Evolutionary conservation across 2,888 invertebrate genomes (phyloP).

Genomic region (Phyllotreta cruciferae): DNA sequence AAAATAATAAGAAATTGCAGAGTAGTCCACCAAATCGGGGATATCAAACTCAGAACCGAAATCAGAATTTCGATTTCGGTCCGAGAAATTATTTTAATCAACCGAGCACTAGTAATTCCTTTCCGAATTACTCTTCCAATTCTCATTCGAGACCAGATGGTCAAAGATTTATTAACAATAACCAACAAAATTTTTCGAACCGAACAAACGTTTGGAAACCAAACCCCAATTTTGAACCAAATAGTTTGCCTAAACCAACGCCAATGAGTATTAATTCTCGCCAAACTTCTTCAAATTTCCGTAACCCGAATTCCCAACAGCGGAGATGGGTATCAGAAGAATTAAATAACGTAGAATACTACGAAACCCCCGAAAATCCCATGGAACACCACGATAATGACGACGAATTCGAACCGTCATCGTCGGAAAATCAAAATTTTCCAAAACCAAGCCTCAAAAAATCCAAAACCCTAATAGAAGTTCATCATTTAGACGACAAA

Average conservation of each 20-base stretch:
- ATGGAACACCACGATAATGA: background rate
- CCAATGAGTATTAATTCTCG: background rate
- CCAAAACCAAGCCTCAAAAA: background rate
- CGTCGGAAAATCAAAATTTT: background rate
- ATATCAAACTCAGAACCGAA: background rate
- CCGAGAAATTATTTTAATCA: background rate
- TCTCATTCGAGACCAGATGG: background rate
- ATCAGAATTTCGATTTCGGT: no score
- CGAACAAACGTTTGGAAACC: conserved; percentile 5
- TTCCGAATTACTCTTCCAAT: background rate
- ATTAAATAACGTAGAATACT: background rate
- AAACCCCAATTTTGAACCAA: background rate
- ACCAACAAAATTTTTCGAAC: background rate
- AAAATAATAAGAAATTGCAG: no score
- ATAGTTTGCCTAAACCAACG: background rate
- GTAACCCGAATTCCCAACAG: background rate
- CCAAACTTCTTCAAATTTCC: background rate
- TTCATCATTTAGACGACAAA: background rate
- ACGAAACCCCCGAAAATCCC: background rate
- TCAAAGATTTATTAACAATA: background rate
- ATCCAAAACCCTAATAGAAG: background rate
- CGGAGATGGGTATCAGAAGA: conserved; percentile 4
- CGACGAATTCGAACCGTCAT: background rate
- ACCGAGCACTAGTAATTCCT: background rate
- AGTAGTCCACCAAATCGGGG: background rate